A percentile compares a stretch with the other conserved stretches of the same genome.
phyloP scores from a whole-genome alignment of 2,113 vertebrate species.

The Carassius carassius region DNA sequence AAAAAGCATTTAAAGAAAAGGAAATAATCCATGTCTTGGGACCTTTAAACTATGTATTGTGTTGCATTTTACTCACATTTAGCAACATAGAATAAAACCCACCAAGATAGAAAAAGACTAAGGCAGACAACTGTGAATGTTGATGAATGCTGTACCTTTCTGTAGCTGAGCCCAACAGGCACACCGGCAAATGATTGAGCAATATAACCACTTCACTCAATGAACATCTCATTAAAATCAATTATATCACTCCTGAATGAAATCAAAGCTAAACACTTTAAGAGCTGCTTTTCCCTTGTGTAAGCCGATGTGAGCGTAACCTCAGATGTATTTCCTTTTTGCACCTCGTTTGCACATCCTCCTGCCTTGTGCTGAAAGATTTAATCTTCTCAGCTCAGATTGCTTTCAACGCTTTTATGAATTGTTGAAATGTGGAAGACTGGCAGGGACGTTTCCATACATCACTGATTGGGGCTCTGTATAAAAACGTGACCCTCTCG shows the following conservation, averaged over 20 bases:
- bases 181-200: constrained; percentile 73
- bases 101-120: background rate
- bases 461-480: constrained; percentile 10
- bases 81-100: background rate
- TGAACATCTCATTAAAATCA: constrained; percentile 80
- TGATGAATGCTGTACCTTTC: constrained; percentile 53
- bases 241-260: constrained; percentile 83
- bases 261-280: constrained; percentile 85
- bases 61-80: background rate
- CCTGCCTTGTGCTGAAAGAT: constrained; percentile 74
- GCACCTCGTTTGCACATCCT: constrained; percentile 76
- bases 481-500: background rate
- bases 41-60: background rate
- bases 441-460: constrained; percentile 47
- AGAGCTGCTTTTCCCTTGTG: constrained; percentile 74
- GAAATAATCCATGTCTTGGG: too few relatives aligned
- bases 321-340: constrained; percentile 76
- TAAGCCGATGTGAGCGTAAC: constrained; percentile 82
- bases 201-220: constrained; percentile 73
- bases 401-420: constrained; percentile 89
- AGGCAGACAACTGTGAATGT: constrained; percentile 52
- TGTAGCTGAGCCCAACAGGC: constrained; percentile 67
- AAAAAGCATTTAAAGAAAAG: too few relatives aligned
- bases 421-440: constrained; percentile 81
- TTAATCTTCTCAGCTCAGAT: constrained; percentile 79